Conservation (phyloP, 2,797 vertebrate species). For the Scolopax bukidnonensis region DNA sequence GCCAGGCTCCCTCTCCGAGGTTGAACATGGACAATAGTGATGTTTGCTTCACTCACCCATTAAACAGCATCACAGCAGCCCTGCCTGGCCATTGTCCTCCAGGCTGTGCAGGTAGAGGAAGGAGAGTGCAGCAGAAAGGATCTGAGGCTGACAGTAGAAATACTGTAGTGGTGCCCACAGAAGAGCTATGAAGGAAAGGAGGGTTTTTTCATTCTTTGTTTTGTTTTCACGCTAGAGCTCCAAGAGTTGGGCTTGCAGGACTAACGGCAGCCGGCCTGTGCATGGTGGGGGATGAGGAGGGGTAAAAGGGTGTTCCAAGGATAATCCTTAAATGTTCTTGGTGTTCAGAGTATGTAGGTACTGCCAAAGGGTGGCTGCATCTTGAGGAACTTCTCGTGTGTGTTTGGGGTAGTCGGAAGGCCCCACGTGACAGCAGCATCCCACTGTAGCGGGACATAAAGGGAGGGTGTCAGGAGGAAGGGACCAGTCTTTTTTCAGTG, state of each 20-base stretch:
- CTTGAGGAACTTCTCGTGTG: fast-evolving
- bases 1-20: background rate
- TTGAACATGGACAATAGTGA: background rate
- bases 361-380: background rate
- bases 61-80: background rate
- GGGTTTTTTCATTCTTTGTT: background rate
- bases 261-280: background rate
- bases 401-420: background rate
- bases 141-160: background rate
- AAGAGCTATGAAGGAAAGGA: background rate
- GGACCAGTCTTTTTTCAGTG: too few species aligned
- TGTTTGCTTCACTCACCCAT: background rate
- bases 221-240: background rate
- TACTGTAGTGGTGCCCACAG: background rate
- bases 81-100: background rate
- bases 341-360: background rate
- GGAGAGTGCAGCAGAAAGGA: background rate
- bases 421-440: fast-evolving
- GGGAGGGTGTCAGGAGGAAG: too few species aligned
- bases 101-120: background rate
- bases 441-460: background rate
- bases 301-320: background rate
- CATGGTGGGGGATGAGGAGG: background rate
- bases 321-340: background rate
- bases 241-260: background rate